These are phyloP conservation scores for Arenaria interpres DNA, from an alignment of 2,113 vertebrate species.

Conservation along the genomic window DNA sequence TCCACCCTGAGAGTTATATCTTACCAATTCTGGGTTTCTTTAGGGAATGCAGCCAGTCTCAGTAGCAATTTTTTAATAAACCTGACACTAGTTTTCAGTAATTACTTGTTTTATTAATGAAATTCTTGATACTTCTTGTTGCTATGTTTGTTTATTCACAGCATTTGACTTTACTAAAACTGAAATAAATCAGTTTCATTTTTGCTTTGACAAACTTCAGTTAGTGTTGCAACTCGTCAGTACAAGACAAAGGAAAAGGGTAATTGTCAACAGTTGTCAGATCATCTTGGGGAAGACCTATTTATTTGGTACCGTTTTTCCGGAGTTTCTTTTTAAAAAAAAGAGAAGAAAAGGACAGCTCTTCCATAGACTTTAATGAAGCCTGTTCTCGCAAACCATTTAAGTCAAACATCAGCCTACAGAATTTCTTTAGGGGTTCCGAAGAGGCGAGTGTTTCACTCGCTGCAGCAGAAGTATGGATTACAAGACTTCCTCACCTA, in stretches of 20 bases:
- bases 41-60: neutral
- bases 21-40: neutral
- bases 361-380: neutral
- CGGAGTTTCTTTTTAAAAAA: neutral
- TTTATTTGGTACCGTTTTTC: neutral
- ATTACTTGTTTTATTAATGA: neutral
- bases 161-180: neutral
- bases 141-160: neutral
- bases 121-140: neutral
- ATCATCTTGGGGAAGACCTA: neutral
- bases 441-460: neutral
- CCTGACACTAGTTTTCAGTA: neutral
- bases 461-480: rapidly evolving
- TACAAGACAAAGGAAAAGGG: neutral
- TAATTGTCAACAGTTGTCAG: neutral
- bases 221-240: neutral
- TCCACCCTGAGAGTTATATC: neutral
- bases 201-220: slow-evolving; percentile 7
- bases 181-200: slow-evolving; percentile 20
- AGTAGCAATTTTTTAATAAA: neutral
- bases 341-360: neutral
- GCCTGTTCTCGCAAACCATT: neutral
- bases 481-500: neutral
- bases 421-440: neutral
- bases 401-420: neutral